Base-by-base conservation (phyloP, 2,888 invertebrate genomes). In the Chrysolina americana region DNA sequence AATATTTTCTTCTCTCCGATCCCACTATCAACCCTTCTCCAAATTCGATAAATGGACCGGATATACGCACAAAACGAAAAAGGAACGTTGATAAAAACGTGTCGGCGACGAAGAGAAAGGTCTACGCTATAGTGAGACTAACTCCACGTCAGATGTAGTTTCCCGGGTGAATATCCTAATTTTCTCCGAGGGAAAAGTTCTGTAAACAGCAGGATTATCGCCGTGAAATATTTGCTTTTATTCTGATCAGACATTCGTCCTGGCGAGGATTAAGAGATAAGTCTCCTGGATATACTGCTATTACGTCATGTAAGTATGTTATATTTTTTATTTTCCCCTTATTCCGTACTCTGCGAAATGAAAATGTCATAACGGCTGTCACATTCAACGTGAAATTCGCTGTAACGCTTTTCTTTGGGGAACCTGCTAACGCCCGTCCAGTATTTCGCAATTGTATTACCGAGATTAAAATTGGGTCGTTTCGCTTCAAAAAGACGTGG, bases 91-190 rank as follows among this genome's bases (percentile, higher is more conserved):
- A 53, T 53, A 53, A 53, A 53, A 53, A 53, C 53, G 53, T 53
- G 53, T 53, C 65, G 69, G 64, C 65, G 69, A 59, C 73, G 44
- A 59, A 56, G 36, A 73, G 64, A 65, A 71, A 59, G 62, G 47
- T 66, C 65, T 47, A 66, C 66, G 66, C 47, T 73, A 53, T 68
- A 73, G 73, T 69, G 69, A 65, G 56, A 73, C 69, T 73, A 73
- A 73, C 41, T 68, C 36, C 65, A 65, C 65, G 65, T 69, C 69
- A 69, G 47, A 56, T 65, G 68, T 69, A 69, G 68, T 73, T 73
- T 69, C 73, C 47, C 65, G 68, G 13, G 53, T 21, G 13, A 53
- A 53, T 53, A 21, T 53, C 53, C 9, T 21, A 53, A 53, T 53
- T 53, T 53, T 11, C 21, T 53, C 21, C 11, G 53, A 23, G 11